Conservation (phyloP, 1,140 invertebrate species). For the Camponotus floridanus region DNA sequence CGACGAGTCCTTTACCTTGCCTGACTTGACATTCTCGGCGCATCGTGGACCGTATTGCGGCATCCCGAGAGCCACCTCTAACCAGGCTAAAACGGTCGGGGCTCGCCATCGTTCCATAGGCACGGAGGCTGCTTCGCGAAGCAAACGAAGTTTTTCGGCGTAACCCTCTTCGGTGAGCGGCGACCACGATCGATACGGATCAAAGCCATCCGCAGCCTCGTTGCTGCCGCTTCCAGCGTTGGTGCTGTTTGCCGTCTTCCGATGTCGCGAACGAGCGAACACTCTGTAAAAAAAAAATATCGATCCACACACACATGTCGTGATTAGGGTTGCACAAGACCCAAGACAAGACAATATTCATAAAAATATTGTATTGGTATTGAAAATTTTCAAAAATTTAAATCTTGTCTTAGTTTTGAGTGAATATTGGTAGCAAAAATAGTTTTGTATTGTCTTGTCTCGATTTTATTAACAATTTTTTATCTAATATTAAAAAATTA, state of each 20-base stretch:
- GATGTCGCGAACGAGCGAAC: slow-evolving; percentile 93
- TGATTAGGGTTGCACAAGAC: too few species aligned
- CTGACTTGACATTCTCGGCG: slow-evolving; percentile 97
- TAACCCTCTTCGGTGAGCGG: slow-evolving; percentile 94
- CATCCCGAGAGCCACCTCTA: slow-evolving; percentile 97
- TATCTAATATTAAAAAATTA: too few species aligned
- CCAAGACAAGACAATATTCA: too few species aligned
- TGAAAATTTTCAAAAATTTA: too few species aligned
- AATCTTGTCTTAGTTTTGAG: too few species aligned
- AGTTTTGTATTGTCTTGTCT: too few species aligned
- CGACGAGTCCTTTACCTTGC: slow-evolving; percentile 89
- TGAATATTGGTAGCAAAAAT: too few species aligned
- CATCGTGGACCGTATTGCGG: slow-evolving; percentile 96
- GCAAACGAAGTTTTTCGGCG: slow-evolving; percentile 92
- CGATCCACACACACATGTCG: neutral
- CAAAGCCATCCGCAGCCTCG: slow-evolving; percentile 85
- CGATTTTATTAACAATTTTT: too few species aligned
- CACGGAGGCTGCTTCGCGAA: slow-evolving; percentile 94
- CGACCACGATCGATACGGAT: slow-evolving; percentile 89
- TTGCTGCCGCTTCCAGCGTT: slow-evolving; percentile 84
- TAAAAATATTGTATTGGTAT: too few species aligned
- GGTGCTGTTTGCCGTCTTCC: slow-evolving; percentile 88
- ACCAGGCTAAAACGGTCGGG: slow-evolving; percentile 96
- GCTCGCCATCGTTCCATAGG: slow-evolving; percentile 97
- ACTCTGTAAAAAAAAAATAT: slow-evolving; percentile 86